Percentiles rank a stretch among this genome's conserved stretches.
Conservation (phyloP, 2,888 invertebrate species). For the Cremastobaeus sp. region DNA sequence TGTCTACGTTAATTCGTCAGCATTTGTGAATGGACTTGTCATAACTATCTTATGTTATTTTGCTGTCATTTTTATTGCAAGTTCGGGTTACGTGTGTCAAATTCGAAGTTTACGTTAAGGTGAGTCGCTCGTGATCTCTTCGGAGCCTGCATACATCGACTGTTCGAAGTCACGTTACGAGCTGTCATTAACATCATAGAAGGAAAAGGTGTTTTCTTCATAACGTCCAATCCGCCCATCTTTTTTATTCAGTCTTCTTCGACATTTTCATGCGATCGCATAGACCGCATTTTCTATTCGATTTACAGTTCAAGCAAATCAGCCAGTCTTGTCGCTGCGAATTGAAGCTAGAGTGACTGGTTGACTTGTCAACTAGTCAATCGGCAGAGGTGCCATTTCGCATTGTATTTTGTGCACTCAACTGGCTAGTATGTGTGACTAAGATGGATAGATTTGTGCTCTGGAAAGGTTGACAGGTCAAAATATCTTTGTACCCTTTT, state of each 20-base stretch:
- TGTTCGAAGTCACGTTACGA: background rate
- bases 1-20: constrained; percentile 72
- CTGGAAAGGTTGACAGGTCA: background rate
- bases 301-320: no score
- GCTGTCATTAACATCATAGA: constrained; percentile 6
- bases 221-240: constrained; percentile 32
- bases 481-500: no score
- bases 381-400: background rate
- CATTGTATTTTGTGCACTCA: background rate
- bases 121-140: constrained; percentile 57
- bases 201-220: constrained; percentile 14
- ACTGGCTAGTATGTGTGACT: constrained; percentile 1
- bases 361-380: no score
- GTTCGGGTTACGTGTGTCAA: constrained; percentile 64
- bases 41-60: constrained; percentile 74
- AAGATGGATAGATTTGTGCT: constrained; percentile 6
- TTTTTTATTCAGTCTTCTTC: constrained; percentile 12
- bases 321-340: no score
- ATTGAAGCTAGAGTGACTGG: no score
- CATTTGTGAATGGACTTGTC: constrained; percentile 76
- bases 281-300: no score
- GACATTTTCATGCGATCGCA: background rate
- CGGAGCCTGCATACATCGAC: no score
- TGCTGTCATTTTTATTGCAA: constrained; percentile 66
- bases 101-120: constrained; percentile 68